Conservation (phyloP, 2,113 vertebrate species). For the Pterocles orientalis region DNA sequence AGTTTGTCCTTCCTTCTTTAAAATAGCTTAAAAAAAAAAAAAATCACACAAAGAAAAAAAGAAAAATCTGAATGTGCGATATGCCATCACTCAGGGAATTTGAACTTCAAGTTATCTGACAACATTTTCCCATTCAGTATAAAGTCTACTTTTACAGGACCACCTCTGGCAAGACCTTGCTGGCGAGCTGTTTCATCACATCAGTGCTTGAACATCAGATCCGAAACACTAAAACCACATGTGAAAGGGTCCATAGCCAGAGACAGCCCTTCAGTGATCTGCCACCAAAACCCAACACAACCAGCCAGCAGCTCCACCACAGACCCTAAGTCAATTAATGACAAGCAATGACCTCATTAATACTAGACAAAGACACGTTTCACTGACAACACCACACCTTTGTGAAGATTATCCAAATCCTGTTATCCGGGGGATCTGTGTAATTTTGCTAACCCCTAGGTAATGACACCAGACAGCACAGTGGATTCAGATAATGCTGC, state of each 20-base stretch:
- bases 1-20: not conserved
- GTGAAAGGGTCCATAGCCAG: fast-evolving
- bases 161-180: not conserved
- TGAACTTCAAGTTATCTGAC: not conserved
- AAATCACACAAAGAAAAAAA: no score
- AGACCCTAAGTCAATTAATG: not conserved
- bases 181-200: constrained; percentile 19
- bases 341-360: not conserved
- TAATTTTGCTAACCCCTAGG: not conserved
- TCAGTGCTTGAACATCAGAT: not conserved
- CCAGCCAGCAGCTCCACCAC: not conserved
- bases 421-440: not conserved
- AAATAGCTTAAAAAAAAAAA: not conserved
- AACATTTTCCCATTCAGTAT: not conserved
- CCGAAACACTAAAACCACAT: not conserved
- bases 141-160: constrained; percentile 11
- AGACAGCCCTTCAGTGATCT: not conserved
- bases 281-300: not conserved
- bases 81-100: not conserved
- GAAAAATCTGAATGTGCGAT: fast-evolving
- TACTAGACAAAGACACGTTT: not conserved
- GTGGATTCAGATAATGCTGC: fast-evolving
- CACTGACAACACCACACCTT: not conserved
- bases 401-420: not conserved
- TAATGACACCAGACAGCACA: not conserved